Base-by-base conservation (phyloP, 2,888 invertebrate genomes). In the Monopis laevigella region DNA sequence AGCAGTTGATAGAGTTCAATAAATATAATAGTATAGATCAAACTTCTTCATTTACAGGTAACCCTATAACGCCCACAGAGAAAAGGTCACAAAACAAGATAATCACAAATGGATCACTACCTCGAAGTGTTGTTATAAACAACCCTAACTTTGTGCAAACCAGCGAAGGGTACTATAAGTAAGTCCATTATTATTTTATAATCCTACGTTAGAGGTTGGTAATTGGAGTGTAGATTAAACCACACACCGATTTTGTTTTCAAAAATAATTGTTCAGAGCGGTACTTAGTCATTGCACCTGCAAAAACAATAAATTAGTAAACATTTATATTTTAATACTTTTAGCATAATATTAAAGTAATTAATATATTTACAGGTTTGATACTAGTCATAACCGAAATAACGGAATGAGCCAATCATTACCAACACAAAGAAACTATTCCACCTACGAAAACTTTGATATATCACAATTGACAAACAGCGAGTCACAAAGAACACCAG, bases 51-150 rank as follows among this genome's bases (percentile, higher is more conserved):
- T n/a, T n/a, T n/a, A n/a, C 72, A 88, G 92, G 80, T 14, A 52
- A 64, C 6, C 80, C 82, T 1, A 67, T 77, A 34, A 81, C 82
- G 0, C 81, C 82, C 0, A 75, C 81, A 0, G 82, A 82, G 51
- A 82, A 81, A 48, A 55, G 80, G 36, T 59, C 80, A 0, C 82
- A 81, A 52, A 86, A 86, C 54, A 85, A 86, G 52, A 95, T 95
- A 43, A 95, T 92, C 61, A 95, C 95, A 0, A 95, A 95, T 58
- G 95, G 95, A 1, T 94, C 94, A 0, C 67, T 95, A 32, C 93
- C 95, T 0, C 74, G 91, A 13, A 90, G 90, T 39, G 65, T 68
- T 0, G 69, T 68, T 0, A 51, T 71, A 42, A 77, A 67, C 56
- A 77, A 73, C 44, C 81, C 80, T 0, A 82, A 82, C 52, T 74